Evolutionary conservation across 2,113 vertebrate species (phyloP), one percentile per base, ranked within the genome.

Genomic region (Megaleporinus macrocephalus): DNA sequence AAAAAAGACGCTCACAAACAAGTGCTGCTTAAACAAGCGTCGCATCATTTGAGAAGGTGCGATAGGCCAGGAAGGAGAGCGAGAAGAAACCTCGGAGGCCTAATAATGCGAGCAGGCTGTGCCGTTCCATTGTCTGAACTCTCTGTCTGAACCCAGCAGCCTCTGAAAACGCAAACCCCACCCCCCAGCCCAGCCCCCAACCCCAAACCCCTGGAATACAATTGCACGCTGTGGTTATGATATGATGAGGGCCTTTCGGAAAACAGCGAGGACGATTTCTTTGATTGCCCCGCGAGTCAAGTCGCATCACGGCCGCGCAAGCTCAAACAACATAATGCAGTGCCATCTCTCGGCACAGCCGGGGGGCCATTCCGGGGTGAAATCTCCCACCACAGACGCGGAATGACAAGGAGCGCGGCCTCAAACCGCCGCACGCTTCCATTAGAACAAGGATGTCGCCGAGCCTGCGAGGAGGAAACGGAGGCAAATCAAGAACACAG

Each of bases 11-110:
- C n/a, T n/a, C 55, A 88, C 85, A 68, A 85, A 86, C 80, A 73
- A 68, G 72, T 29, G 29, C 47, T 61, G 41, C 73, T 85, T 75
- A 84, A 85, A 87, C 78, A 89, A 83, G 81, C 76, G 72, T 74
- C 63, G 75, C 73, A 83, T 90, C 76, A 82, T 88, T 86, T 79
- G 49, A 62, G 87, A 76, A 85, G 79, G 75, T 82, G 82, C 76
- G 72, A 84, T 69, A 80, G 72, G 81, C 71, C 51, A 63, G 79
- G 33, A 73, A 33, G 20, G 62, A 63, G 80, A 29, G 51, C 27
- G 41, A 36, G 49, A 55, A 27, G 41, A 33, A 57, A 18, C 51
- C 49, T 76, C 14, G 10, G 62, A 30, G 24, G 29, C 36, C 33
- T 22, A 63, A n/a, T 69, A 69, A 75, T 57, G 41, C 72, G 29